Conservation (phyloP, 1,140 invertebrate species). For the Drosophila sp. region DNA sequence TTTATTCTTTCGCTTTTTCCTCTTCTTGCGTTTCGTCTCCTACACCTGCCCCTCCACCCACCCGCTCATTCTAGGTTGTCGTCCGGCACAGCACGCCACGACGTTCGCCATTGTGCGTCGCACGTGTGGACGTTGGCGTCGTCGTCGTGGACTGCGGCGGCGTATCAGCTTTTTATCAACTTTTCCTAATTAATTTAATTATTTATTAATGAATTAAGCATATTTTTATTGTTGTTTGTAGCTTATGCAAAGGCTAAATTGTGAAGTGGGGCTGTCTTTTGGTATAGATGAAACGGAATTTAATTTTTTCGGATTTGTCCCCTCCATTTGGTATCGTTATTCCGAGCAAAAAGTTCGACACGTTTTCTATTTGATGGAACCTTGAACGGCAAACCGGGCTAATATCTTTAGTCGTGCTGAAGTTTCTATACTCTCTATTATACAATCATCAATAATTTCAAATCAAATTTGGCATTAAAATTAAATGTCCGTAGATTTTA, state of each 20-base stretch:
- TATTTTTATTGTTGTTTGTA: constrained; percentile 8
- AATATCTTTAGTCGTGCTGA: not conserved
- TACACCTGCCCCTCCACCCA: constrained; percentile 3
- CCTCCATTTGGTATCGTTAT: not conserved
- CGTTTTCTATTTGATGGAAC: not conserved
- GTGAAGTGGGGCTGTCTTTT: not conserved
- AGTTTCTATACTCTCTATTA: not conserved
- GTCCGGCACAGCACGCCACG: not conserved
- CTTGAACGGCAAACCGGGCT: not conserved
- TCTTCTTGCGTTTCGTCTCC: constrained; percentile 70
- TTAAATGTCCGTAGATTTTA: no score
- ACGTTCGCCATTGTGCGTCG: constrained; percentile 42
- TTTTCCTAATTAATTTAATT: constrained; percentile 54
- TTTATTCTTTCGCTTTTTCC: constrained; percentile 33
- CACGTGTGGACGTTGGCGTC: constrained; percentile 58
- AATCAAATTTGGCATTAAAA: no score
- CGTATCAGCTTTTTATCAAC: constrained; percentile 16
- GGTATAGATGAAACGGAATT: not conserved
- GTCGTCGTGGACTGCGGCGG: constrained; percentile 3
- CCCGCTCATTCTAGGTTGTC: constrained; percentile 6
- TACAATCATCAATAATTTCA: no score
- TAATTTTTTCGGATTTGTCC: constrained; percentile 1
- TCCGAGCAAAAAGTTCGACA: not conserved
- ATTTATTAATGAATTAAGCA: constrained; percentile 31
- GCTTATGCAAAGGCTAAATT: not conserved